A percentile compares a stretch with the other conserved stretches of the same genome.
Evolutionary conservation across 2,888 invertebrate species (phyloP).

Genomic region (Epirrhoe tristata): DNA sequence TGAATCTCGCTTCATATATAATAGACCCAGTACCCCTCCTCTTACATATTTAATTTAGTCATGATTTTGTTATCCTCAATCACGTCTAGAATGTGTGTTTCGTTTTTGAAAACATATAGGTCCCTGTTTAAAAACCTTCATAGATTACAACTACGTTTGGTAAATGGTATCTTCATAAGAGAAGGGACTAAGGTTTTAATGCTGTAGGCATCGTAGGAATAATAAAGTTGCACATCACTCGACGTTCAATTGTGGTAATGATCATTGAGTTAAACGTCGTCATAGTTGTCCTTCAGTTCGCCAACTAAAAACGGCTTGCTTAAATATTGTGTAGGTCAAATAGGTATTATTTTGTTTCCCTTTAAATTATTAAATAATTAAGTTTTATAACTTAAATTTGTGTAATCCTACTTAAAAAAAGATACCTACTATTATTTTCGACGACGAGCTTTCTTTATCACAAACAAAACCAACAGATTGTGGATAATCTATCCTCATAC

Average conservation of each 20-base stretch:
- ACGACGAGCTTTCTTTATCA: neutral
- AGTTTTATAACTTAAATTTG: neutral
- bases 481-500: slow-evolving; percentile 17
- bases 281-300: neutral
- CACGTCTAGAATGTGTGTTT: too few relatives aligned
- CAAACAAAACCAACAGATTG: slow-evolving; percentile 22
- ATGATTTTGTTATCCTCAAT: too few relatives aligned
- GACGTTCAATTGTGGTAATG: slow-evolving; percentile 1
- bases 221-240: neutral
- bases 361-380: neutral
- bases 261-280: neutral
- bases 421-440: neutral
- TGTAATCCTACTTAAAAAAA: neutral
- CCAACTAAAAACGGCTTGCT: neutral
- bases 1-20: too few relatives aligned
- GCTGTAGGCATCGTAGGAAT: neutral
- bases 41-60: too few relatives aligned
- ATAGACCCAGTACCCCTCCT: too few relatives aligned
- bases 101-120: too few relatives aligned
- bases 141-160: neutral
- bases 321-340: neutral
- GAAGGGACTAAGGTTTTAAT: neutral
- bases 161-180: neutral
- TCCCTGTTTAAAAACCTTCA: too few relatives aligned
- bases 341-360: neutral